Conservation (phyloP, 1,140 invertebrate genomes). For the Drosophila murphyi region DNA sequence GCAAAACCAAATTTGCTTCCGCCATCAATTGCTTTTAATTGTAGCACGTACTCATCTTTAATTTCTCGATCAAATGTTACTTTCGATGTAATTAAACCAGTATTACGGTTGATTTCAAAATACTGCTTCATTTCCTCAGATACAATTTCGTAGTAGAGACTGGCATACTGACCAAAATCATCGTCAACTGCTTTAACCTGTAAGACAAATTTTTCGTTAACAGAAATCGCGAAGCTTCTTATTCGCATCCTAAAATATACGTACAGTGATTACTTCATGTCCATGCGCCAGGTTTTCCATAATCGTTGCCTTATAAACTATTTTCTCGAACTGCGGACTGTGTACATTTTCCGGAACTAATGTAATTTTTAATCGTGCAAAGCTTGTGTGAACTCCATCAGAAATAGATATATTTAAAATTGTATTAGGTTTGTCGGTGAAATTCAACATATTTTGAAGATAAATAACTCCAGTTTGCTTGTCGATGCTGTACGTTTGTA, state of each 20-base stretch:
- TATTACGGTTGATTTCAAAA: slow-evolving; percentile 91
- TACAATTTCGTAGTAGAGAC: slow-evolving; percentile 91
- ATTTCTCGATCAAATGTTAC: slow-evolving; percentile 92
- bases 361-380: slow-evolving; percentile 91
- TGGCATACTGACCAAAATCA: slow-evolving; percentile 93
- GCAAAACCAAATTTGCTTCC: slow-evolving; percentile 93
- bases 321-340: slow-evolving; percentile 91
- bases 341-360: slow-evolving; percentile 92
- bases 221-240: neutral
- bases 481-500: slow-evolving; percentile 93
- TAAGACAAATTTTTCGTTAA: neutral
- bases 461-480: slow-evolving; percentile 87
- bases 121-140: slow-evolving; percentile 91
- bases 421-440: slow-evolving; percentile 86
- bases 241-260: neutral
- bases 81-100: slow-evolving; percentile 92
- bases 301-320: slow-evolving; percentile 90
- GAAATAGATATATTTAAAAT: slow-evolving; percentile 95
- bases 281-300: slow-evolving; percentile 93
- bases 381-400: slow-evolving; percentile 95
- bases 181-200: slow-evolving; percentile 91
- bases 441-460: slow-evolving; percentile 87
- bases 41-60: slow-evolving; percentile 90
- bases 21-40: slow-evolving; percentile 93
- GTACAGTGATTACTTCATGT: slow-evolving; percentile 78